phyloP scores from a whole-genome alignment of 2,797 vertebrate genomes.

The Sphenodon punctatus region DNA sequence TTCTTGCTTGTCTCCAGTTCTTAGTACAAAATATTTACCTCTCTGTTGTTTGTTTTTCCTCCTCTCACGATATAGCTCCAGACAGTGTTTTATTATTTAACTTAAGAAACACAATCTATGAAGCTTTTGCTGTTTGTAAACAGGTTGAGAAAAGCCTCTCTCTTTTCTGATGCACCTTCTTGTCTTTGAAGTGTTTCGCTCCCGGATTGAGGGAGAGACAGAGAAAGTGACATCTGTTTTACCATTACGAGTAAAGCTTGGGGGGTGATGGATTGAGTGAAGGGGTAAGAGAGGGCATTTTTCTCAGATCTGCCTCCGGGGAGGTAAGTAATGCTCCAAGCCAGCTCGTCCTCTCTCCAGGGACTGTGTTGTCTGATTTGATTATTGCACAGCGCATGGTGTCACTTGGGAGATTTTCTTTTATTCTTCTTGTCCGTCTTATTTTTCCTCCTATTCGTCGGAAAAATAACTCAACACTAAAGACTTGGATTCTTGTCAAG shows the following conservation, averaged over 20 bases:
- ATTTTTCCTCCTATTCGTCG: conserved; percentile 14
- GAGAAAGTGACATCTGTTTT: too few relatives aligned
- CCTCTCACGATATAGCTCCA: not conserved
- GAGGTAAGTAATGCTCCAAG: conserved; percentile 12
- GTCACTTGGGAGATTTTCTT: conserved; percentile 17
- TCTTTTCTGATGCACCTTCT: not conserved
- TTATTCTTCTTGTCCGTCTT: not conserved
- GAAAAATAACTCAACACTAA: conserved; percentile 7
- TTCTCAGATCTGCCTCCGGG: not conserved
- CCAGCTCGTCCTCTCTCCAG: not conserved
- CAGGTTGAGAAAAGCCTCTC: not conserved
- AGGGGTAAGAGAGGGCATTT: not conserved
- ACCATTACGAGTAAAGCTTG: conserved; percentile 19
- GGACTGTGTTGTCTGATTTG: not conserved
- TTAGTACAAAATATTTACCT: conserved; percentile 14
- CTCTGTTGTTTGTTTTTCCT: not conserved
- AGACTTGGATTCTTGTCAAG: conserved; percentile 16
- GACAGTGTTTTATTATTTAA: conserved; percentile 4
- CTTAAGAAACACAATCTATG: conserved; percentile 9
- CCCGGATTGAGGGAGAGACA: not conserved
- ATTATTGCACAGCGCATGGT: conserved; percentile 68
- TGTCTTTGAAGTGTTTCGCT: not conserved
- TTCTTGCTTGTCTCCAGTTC: not conserved
- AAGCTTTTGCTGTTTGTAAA: conserved; percentile 21
- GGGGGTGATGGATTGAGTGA: conserved; percentile 4